Base-by-base conservation (phyloP, 2,888 invertebrate genomes). In the Microchrysa polita region DNA sequence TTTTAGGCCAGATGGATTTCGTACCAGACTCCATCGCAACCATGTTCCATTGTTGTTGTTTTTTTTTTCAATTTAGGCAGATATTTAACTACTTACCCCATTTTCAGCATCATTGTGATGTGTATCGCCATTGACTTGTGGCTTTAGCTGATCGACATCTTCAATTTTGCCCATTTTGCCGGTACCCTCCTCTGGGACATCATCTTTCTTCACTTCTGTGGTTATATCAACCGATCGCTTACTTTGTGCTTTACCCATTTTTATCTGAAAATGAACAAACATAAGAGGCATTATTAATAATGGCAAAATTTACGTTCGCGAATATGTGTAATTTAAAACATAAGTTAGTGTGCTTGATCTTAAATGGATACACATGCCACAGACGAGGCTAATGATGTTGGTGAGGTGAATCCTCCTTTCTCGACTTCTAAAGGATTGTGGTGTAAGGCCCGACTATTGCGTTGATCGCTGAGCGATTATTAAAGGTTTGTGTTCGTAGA, bases 231-330 rank as follows among this genome's bases (percentile, higher is more conserved):
- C 92, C 82, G 93, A 94, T 87, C 93, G 91, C 86, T 92, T 93
- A 86, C 93, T 93, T 88, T 93, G 93, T 88, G 91, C 90, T 86
- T 91, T 93, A 87, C 93, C 93, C 93, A 94, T 94, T 84, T n/a
- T 73, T 73, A 18, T 72, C 67, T 73, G 59, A 18, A 73, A 65
- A 7, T 20, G 65, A 42, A 63, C 10, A 27, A 34, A 72, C 16
- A 14, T 34, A 53, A 60, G n/a, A 42, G 40, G 59, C 42, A 4
- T n/a, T 60, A 12, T 23, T 60, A 27, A 34, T 34, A 55, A 18
- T 16, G 12, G 27, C 12, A 60, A 22, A 20, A 12, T 18, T 22
- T 1, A 60, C 23, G 18, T 60, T 60, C 12, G 7, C 23, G 12
- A 22, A 18, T n/a, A n/a, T n/a, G n/a, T n/a, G n/a, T n/a, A n/a